Evolutionary conservation across 1,140 invertebrate genomes (phyloP).

Genomic region (Drosophila novamexicana): DNA sequence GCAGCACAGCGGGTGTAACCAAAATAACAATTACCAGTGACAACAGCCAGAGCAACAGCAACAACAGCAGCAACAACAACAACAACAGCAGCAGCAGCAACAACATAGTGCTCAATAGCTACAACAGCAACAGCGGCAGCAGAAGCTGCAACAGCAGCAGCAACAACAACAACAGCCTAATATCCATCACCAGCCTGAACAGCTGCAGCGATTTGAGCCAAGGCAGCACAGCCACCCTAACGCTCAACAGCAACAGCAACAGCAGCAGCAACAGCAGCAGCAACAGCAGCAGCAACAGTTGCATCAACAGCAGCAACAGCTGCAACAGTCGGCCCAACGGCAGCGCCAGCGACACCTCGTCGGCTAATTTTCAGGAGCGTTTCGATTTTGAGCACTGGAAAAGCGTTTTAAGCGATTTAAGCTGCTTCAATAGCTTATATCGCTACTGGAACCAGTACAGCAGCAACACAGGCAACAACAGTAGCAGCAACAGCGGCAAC

Average conservation of each 20-base stretch:
- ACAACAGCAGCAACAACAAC: slow-evolving; percentile 33
- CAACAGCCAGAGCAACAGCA: slow-evolving; percentile 33
- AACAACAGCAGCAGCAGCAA: slow-evolving; percentile 33
- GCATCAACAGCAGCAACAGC: slow-evolving; percentile 22
- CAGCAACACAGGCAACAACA: slow-evolving; percentile 25
- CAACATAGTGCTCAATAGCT: slow-evolving; percentile 47
- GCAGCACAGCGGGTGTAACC: slow-evolving; percentile 44
- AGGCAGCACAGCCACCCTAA: slow-evolving; percentile 60
- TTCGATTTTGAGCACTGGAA: slow-evolving; percentile 81
- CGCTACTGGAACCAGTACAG: slow-evolving; percentile 75
- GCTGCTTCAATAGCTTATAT: slow-evolving; percentile 76
- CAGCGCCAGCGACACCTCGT: slow-evolving; percentile 73
- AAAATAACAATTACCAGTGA: slow-evolving; percentile 47
- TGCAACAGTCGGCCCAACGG: slow-evolving; percentile 23
- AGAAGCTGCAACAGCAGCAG: slow-evolving; percentile 24
- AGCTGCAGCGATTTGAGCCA: slow-evolving; percentile 64
- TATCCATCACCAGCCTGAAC: slow-evolving; percentile 69
- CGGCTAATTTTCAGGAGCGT: slow-evolving; percentile 78
- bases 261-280: slow-evolving; percentile 15
- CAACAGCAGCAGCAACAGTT: slow-evolving; percentile 22
- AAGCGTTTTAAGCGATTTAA: slow-evolving; percentile 72
- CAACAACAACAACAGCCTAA: slow-evolving; percentile 59
- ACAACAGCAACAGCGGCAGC: slow-evolving; percentile 40
- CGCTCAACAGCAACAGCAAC: slow-evolving; percentile 26
- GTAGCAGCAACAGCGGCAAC: slow-evolving; percentile 7